A percentile compares a stretch with the other conserved stretches of the same genome.
phyloP scores from a whole-genome alignment of 2,888 invertebrate genomes.

The Boloria selene region DNA sequence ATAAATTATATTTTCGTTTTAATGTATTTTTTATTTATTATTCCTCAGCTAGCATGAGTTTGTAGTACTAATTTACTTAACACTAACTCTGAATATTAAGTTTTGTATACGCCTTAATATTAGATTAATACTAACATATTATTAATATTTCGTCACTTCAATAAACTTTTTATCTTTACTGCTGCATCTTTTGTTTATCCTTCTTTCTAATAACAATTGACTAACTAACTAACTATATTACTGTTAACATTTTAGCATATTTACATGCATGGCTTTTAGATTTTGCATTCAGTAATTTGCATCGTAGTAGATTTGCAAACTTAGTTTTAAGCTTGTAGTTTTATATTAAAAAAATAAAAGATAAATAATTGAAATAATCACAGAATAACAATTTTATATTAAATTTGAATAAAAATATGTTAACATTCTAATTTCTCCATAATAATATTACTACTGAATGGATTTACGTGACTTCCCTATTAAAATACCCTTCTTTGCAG shows the following conservation, averaged over 20 bases:
- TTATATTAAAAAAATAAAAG: not conserved
- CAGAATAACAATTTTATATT: too few relatives aligned
- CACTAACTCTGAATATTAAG: not conserved
- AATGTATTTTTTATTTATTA: conserved; percentile 12
- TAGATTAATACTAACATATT: too few relatives aligned
- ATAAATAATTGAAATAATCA: not conserved
- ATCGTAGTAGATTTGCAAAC: conserved; percentile 9
- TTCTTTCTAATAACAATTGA: too few relatives aligned
- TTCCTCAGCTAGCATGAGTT: conserved; percentile 4
- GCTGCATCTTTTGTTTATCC: not conserved
- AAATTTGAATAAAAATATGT: too few relatives aligned
- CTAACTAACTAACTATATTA: too few relatives aligned
- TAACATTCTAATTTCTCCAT: too few relatives aligned
- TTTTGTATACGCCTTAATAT: too few relatives aligned
- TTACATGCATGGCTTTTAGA: not conserved
- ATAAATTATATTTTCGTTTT: conserved; percentile 16
- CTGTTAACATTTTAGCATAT: too few relatives aligned
- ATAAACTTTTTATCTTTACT: not conserved
- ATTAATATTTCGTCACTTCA: too few relatives aligned
- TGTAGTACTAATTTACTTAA: not conserved
- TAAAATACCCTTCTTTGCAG: conserved; percentile 58
- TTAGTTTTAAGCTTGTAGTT: not conserved
- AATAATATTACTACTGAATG: not conserved
- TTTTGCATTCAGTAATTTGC: not conserved
- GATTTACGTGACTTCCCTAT: conserved; percentile 13